These are phyloP conservation scores for Anthophora plumipes DNA, from an alignment of 2,888 invertebrate genomes.

Conservation along the genomic window DNA sequence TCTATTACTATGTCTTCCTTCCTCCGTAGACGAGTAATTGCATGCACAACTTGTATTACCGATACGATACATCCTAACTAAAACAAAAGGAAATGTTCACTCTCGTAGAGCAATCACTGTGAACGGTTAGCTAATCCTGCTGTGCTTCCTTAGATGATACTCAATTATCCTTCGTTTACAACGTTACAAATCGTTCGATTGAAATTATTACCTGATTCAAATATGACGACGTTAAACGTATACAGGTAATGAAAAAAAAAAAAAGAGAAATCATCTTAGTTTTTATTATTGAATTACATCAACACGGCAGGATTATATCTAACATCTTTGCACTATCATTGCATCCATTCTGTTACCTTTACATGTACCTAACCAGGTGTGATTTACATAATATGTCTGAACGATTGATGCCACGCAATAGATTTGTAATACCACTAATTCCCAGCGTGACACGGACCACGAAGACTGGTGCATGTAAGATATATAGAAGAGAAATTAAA, in stretches of 20 bases:
- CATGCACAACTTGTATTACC: conserved; percentile 63
- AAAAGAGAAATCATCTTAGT: background rate
- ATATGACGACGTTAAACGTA: background rate
- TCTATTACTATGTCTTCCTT: conserved; percentile 70
- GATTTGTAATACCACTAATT: conserved; percentile 63
- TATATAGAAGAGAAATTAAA: conserved; percentile 24
- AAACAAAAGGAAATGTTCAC: conserved; percentile 19
- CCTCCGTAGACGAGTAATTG: conserved; percentile 53
- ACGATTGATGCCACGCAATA: conserved; percentile 54
- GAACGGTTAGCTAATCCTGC: conserved; percentile 48
- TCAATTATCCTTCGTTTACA: background rate
- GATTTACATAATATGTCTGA: conserved; percentile 54
- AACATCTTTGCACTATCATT: conserved; percentile 58
- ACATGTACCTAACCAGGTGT: conserved; percentile 59
- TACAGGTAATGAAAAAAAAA: background rate
- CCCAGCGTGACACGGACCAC: conserved; percentile 56
- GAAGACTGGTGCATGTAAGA: conserved; percentile 48
- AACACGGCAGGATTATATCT: conserved; percentile 59
- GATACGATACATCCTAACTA: conserved; percentile 43
- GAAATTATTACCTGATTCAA: conserved; percentile 2
- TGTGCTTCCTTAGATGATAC: conserved; percentile 44
- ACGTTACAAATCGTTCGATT: background rate
- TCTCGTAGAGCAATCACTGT: conserved; percentile 49
- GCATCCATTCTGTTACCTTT: conserved; percentile 49
- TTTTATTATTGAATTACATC: background rate